A percentile compares a stretch with the other conserved stretches of the same genome.
phyloP scores from a whole-genome alignment of 2,797 vertebrate genomes.

The Bradypus variegatus region DNA sequence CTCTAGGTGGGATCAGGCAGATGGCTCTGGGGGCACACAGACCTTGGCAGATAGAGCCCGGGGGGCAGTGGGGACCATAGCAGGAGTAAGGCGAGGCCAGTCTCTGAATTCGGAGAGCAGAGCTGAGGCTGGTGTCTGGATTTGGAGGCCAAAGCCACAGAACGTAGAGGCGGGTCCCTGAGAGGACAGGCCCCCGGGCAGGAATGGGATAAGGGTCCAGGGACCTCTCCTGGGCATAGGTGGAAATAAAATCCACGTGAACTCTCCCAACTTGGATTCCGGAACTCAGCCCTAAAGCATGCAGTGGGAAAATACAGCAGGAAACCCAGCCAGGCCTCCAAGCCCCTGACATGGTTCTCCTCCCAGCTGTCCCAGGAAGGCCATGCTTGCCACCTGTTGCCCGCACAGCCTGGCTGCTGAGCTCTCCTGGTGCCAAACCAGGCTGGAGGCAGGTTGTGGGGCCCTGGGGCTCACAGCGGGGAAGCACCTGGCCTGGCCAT shows the following conservation, averaged over 20 bases:
- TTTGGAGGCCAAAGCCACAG: neutral
- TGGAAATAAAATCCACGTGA: neutral
- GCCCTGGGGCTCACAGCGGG: neutral
- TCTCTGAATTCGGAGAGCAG: neutral
- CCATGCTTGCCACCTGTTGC: neutral
- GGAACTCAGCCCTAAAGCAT: neutral
- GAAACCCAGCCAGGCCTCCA: too few species aligned
- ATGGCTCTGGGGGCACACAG: neutral
- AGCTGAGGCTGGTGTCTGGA: neutral
- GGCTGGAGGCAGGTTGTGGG: neutral
- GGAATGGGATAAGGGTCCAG: neutral
- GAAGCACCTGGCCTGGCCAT: neutral
- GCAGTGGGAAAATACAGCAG: too few species aligned
- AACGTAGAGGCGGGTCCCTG: neutral
- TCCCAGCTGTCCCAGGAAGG: neutral
- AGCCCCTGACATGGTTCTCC: neutral
- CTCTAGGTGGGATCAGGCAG: neutral
- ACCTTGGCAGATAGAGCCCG: neutral
- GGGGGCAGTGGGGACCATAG: accelerated
- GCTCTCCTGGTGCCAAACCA: neutral
- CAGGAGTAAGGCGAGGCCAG: neutral
- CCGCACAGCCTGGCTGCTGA: neutral
- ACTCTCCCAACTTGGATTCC: neutral
- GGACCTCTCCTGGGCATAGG: neutral
- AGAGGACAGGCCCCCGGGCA: neutral